These are phyloP conservation scores for Umimayanthus chanpuru DNA, from an alignment of 92 coral and sea anemone genomes.

Conservation along the genomic window DNA sequence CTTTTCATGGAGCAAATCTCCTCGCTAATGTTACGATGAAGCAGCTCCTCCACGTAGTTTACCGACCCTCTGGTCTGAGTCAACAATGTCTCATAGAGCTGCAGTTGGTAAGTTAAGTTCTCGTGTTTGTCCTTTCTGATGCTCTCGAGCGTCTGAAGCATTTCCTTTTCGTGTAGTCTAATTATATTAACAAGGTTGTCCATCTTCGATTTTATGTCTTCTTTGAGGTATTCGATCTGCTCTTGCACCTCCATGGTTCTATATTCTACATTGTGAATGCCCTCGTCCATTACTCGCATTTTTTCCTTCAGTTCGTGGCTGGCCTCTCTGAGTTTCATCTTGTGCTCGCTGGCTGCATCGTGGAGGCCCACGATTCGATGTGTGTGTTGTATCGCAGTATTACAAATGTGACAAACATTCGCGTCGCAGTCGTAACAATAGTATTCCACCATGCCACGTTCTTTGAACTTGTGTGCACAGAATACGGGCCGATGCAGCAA, in stretches of 20 bases:
- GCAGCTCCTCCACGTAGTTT: constrained; percentile 72
- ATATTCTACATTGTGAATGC: constrained; percentile 80
- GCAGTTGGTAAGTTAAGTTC: constrained; percentile 75
- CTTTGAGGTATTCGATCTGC: constrained; percentile 82
- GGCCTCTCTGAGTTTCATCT: constrained; percentile 71
- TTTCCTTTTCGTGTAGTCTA: constrained; percentile 75
- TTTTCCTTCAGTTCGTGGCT: constrained; percentile 68
- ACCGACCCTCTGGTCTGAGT: constrained; percentile 76
- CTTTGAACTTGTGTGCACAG: constrained; percentile 89
- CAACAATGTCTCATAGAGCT: constrained; percentile 74
- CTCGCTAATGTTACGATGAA: constrained; percentile 77
- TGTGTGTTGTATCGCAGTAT: constrained; percentile 87
- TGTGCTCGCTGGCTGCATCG: constrained; percentile 87
- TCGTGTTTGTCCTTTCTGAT: constrained; percentile 86
- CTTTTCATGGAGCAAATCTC: constrained; percentile 82
- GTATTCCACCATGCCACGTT: constrained; percentile 84
- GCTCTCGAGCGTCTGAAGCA: constrained; percentile 74
- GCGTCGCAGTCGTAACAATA: constrained; percentile 90
- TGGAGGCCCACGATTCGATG: constrained; percentile 82
- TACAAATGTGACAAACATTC: constrained; percentile 86
- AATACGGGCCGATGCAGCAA: constrained; percentile 69
- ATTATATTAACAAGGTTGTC: constrained; percentile 70
- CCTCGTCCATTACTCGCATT: constrained; percentile 70
- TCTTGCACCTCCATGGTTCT: constrained; percentile 82
- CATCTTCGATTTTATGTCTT: constrained; percentile 82